Conservation (phyloP, 2,113 vertebrate genomes). For the Notothenia rossii region DNA sequence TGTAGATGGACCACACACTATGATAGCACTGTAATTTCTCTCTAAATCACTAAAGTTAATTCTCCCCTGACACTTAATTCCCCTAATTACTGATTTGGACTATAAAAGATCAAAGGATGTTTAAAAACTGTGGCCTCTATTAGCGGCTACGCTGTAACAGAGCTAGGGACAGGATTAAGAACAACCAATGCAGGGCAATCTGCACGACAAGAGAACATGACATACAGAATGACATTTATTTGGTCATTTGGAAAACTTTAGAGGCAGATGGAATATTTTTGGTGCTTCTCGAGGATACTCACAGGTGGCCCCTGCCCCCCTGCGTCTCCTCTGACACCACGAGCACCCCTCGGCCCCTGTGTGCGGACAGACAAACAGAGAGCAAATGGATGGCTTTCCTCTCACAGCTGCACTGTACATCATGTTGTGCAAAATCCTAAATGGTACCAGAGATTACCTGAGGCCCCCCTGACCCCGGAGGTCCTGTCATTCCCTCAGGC, state of each 20-base stretch:
- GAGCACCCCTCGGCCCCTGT: constrained; percentile 83
- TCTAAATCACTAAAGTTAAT: background rate
- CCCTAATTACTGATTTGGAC: background rate
- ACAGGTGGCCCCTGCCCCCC: constrained; percentile 83
- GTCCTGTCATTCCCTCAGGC: constrained; percentile 57
- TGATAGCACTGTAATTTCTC: background rate
- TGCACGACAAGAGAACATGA: background rate
- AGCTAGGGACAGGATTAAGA: background rate
- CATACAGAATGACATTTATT: background rate
- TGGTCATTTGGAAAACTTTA: background rate
- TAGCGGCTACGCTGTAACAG: background rate
- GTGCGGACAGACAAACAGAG: background rate
- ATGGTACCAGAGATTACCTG: constrained; percentile 59
- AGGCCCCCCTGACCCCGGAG: constrained; percentile 67
- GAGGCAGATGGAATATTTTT: background rate
- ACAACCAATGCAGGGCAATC: no score
- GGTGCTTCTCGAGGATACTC: constrained; percentile 52
- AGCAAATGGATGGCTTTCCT: background rate
- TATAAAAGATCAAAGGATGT: background rate
- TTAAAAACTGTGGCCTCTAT: background rate
- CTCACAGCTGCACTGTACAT: background rate
- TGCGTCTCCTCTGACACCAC: constrained; percentile 83
- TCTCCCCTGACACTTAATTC: background rate
- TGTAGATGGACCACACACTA: no score
- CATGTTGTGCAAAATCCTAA: background rate